Evolutionary conservation across 1,140 invertebrate genomes (phyloP), one percentile per base, ranked within the genome.

Genomic region (Drosophila orosa): DNA sequence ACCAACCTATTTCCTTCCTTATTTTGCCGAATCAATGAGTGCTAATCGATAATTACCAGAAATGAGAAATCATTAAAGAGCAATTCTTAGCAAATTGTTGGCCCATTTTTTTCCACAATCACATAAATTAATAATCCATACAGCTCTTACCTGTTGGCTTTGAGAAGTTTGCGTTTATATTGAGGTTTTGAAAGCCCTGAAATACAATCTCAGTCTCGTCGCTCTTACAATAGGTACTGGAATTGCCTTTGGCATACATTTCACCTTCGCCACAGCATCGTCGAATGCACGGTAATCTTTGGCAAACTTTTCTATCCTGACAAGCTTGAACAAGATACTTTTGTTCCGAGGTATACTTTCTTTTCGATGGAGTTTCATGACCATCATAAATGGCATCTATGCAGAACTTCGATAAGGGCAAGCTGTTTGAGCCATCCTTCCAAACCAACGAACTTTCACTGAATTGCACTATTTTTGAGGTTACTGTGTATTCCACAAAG

Each of bases 101-200:
- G 9, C 15, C 5, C 8, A 24, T 17, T 39, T 31, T 58, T 39
- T 17, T 3, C 24, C n/a, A 15, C 10, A 24, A 60, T 54, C n/a
- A 17, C 29, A 40, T 22, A 24, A 50, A 9, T 8, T 29, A 59
- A 59, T 29, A 8, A 4, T 42, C 3, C 19, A 3, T 31, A 9
- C 9, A 5, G 12, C 24, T 33, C 60, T 42, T 68, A 68, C 65
- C 65, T 19, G 35, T 3, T 6, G 65, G 65, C 13, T 68, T 68
- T 27, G 65, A 66, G 29, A 68, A 68, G 29, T 68, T 68, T 2
- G 65, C 65, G 29, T 68, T 68, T 22, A 68, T 68, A 13, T 68
- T 68, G 1, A 68, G 35, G 22, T 66, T 68, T 48, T 68, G 65
- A 27, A 68, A 68, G 4, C 60, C 61, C 13, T 68, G 60, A 15